Evolutionary conservation across 2,113 vertebrate genomes (phyloP).

Genomic region (Columbina picui): DNA sequence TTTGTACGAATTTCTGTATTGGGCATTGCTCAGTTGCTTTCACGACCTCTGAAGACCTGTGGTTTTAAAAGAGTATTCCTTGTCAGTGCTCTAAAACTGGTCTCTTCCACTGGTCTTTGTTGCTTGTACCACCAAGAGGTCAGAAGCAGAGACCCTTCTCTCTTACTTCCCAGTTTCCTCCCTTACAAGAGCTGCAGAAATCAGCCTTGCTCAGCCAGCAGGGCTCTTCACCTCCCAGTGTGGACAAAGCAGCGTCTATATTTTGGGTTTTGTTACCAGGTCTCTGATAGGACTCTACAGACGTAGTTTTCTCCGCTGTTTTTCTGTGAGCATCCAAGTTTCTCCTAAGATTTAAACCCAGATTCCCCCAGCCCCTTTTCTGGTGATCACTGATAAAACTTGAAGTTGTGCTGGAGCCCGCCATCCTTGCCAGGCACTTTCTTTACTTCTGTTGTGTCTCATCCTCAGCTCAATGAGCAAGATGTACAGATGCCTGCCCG

Average conservation of each 20-base stretch:
- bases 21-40: background rate
- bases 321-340: background rate
- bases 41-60: background rate
- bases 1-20: background rate
- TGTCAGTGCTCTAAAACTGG: background rate
- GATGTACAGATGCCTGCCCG: background rate
- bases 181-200: background rate
- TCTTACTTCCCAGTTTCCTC: background rate
- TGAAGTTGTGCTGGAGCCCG: constrained; percentile 39
- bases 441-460: constrained; percentile 48
- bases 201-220: background rate
- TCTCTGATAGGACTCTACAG: background rate
- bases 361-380: background rate
- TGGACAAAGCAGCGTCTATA: background rate
- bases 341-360: background rate
- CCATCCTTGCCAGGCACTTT: constrained; percentile 34
- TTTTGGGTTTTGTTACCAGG: background rate
- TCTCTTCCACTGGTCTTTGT: background rate
- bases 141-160: background rate
- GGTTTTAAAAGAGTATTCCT: background rate
- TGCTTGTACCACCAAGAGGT: background rate
- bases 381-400: constrained; percentile 2
- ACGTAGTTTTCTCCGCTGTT: background rate
- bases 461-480: constrained; percentile 43
- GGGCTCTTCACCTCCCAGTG: background rate